These are phyloP conservation scores for Phenganax stokvisi DNA, from an alignment of 92 coral and sea anemone genomes.

Conservation along the genomic window DNA sequence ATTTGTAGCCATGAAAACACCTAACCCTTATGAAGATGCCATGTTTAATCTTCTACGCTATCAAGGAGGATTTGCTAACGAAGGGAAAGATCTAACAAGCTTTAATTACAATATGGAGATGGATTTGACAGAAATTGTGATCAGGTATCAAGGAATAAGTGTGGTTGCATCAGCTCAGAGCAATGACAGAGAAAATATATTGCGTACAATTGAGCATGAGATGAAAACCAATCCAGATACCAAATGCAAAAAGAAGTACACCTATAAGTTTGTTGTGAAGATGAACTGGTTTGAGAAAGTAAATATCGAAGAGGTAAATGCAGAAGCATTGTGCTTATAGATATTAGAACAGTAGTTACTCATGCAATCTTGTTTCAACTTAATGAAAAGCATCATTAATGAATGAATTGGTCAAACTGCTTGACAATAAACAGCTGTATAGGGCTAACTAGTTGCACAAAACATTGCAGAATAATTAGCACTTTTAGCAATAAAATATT, in stretches of 20 bases:
- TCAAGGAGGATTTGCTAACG: conserved; percentile 26
- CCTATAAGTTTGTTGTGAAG: conserved; percentile 51
- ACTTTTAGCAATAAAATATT: background rate
- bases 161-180: conserved; percentile 53
- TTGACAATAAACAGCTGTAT: no score
- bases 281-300: conserved; percentile 68
- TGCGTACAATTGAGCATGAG: conserved; percentile 50
- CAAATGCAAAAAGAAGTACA: conserved; percentile 50
- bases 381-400: no score
- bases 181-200: conserved; percentile 47
- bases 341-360: no score
- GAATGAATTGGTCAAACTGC: no score
- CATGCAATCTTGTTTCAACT: no score
- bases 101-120: background rate
- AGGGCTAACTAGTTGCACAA: no score
- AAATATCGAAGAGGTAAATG: background rate
- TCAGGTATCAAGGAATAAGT: conserved; percentile 49
- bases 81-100: background rate
- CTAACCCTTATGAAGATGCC: background rate
- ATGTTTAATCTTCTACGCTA: background rate
- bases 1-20: background rate
- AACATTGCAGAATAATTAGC: no score
- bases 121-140: conserved; percentile 7
- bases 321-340: no score
- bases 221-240: conserved; percentile 63